Evolutionary conservation across 2,888 invertebrate species (phyloP).

Genomic region (Scelioninae gen. 1): DNA sequence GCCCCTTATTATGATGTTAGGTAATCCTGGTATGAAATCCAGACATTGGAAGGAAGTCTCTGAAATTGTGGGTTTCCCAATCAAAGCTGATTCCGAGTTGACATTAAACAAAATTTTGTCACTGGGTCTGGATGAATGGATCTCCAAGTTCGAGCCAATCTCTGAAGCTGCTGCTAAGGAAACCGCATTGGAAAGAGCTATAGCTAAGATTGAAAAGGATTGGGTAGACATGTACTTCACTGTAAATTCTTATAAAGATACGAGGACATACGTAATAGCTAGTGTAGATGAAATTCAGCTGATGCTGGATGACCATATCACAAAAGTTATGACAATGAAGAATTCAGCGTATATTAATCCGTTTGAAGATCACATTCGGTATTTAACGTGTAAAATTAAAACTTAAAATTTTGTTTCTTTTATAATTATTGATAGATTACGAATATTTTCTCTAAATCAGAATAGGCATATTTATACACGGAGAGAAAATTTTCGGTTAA

Average conservation of each 20-base stretch:
- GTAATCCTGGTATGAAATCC: constrained; percentile 96
- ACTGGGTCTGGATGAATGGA: constrained; percentile 93
- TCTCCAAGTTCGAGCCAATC: constrained; percentile 93
- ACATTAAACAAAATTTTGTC: constrained; percentile 94
- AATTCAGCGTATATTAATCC: constrained; percentile 98
- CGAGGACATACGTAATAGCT: constrained; percentile 95
- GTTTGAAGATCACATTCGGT: constrained; percentile 93
- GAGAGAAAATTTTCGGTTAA: too few species aligned
- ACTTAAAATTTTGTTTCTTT: too few species aligned
- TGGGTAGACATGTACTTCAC: constrained; percentile 93
- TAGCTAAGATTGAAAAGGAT: constrained; percentile 95
- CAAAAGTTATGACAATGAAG: constrained; percentile 98
- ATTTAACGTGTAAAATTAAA: constrained; percentile 56
- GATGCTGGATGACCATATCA: constrained; percentile 96
- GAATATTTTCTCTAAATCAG: too few species aligned
- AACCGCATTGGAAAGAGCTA: constrained; percentile 93
- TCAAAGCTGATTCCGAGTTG: constrained; percentile 92
- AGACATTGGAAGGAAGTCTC: constrained; percentile 97
- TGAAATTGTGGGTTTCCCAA: constrained; percentile 95
- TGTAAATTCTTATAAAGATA: constrained; percentile 92
- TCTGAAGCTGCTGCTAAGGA: constrained; percentile 98
- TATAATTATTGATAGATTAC: too few species aligned
- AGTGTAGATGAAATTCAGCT: constrained; percentile 97
- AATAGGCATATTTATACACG: too few species aligned
- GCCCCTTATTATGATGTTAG: constrained; percentile 95